These are phyloP conservation scores for Diadema setosum DNA, from an alignment of 35 echinoderm and acorn worm species.

Conservation along the genomic window DNA sequence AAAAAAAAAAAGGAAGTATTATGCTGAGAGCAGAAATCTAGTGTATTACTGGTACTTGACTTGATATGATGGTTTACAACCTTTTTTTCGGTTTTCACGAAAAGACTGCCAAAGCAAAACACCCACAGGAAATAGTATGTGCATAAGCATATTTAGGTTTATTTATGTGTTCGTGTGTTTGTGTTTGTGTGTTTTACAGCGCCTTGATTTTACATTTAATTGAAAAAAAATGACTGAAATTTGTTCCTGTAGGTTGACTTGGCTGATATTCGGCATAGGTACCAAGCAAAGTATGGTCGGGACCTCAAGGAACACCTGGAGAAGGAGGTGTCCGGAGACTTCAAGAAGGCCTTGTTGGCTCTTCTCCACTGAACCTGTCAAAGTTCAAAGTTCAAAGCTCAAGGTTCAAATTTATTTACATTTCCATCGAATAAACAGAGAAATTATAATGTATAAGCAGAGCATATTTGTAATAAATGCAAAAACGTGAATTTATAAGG, in stretches of 20 bases:
- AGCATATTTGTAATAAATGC: too few relatives aligned
- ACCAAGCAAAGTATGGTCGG: background rate
- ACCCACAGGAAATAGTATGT: background rate
- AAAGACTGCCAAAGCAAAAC: background rate
- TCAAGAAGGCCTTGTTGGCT: background rate
- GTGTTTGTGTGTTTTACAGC: background rate
- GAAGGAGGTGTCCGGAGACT: background rate
- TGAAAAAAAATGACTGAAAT: background rate
- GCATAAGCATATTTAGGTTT: background rate
- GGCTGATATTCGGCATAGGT: background rate
- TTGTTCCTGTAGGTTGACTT: background rate
- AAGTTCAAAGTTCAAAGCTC: too few relatives aligned
- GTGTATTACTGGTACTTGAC: too few relatives aligned
- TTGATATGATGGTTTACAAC: background rate
- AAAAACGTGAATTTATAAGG: too few relatives aligned
- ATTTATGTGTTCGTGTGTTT: background rate
- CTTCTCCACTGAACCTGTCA: background rate
- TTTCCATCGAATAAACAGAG: too few relatives aligned
- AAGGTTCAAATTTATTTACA: too few relatives aligned
- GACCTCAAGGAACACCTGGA: background rate
- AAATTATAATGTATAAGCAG: too few relatives aligned
- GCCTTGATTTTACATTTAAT: too few relatives aligned
- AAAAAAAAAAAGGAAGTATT: too few relatives aligned
- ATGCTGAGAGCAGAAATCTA: too few relatives aligned
- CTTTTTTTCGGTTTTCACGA: background rate